Evolutionary conservation across 2,113 vertebrate genomes (phyloP), one percentile per base, ranked within the genome.

Genomic region (Mastomys natalensis): DNA sequence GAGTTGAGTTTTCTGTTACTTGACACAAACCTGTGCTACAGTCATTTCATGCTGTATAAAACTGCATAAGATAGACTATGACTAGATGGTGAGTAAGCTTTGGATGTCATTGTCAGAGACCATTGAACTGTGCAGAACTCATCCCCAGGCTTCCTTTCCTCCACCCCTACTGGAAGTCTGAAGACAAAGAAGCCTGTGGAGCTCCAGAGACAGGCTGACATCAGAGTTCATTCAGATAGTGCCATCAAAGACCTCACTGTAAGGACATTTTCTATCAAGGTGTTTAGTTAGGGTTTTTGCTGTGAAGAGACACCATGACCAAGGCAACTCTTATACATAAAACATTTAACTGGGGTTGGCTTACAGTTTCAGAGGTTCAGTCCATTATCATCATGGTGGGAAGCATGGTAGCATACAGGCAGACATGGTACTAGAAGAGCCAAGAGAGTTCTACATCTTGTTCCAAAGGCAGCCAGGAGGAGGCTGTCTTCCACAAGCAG

Each of bases 1-100:
- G 58, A 78, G 58, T 66, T 84, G 37, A 53, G 40, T 93, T 93
- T 97, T 95, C 90, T 87, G 77, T 74, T 93, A 78, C 62, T 91
- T 91, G 34, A 51, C 77, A 66, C 62, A 34, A 68, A 91, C 95
- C 73, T 90, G 51, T 40, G 45, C 74, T n/a, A 78, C 64, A 13
- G 37, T 82, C 94, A 43, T 26, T 76, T 62, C 26, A 31, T 73
- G n/a, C 89, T 16, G 86, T 91, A 93, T 80, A 51, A 93, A 85
- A 81, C 76, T 72, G 10, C 4, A 7, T 6, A 66, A 66, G 70
- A 40, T 55, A 74, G 68, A 26, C n/a, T 43, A 9, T 31, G n/a
- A 43, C 51, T 19, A 93, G 31, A 68, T 80, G 91, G 26, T 2
- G 26, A 60, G 29, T 31, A 62, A n/a, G 58, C 3, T 84, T 84